phyloP scores from a whole-genome alignment of 2,888 invertebrate genomes.

The Scaptomyza cyrtandrae region DNA sequence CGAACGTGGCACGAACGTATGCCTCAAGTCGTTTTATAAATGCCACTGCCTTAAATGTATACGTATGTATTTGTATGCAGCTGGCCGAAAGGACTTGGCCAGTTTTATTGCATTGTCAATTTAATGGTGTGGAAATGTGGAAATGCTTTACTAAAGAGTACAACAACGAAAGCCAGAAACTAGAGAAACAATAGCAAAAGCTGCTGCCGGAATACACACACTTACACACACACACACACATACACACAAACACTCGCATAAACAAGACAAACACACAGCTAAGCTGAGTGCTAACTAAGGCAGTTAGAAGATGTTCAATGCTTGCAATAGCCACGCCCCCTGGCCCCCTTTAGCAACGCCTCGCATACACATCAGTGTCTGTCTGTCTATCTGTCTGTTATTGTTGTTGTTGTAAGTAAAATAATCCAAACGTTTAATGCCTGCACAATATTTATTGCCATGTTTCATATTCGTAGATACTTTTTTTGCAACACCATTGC shows the following conservation, averaged over 20 bases:
- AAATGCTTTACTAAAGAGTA: conserved; percentile 56
- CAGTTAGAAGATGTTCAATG: conserved; percentile 71
- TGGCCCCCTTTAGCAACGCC: neutral
- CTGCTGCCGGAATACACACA: conserved; percentile 31
- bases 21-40: conserved; percentile 61
- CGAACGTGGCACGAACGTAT: conserved; percentile 19
- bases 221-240: conserved; percentile 10
- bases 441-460: conserved; percentile 81
- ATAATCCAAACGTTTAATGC: conserved; percentile 78
- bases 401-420: conserved; percentile 56
- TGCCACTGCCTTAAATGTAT: conserved; percentile 48
- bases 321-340: conserved; percentile 40
- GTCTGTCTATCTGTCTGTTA: conserved; percentile 7
- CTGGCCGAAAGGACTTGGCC: conserved; percentile 55
- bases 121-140: conserved; percentile 80
- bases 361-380: conserved; percentile 39
- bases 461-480: conserved; percentile 76
- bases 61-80: conserved; percentile 35
- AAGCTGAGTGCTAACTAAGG: conserved; percentile 69
- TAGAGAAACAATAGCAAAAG: conserved; percentile 25
- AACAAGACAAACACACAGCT: conserved; percentile 59
- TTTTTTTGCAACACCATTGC: conserved; percentile 54
- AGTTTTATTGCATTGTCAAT: conserved; percentile 79
- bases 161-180: conserved; percentile 24
- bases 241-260: conserved; percentile 31